A percentile compares a stretch with the other conserved stretches of the same genome.
phyloP scores from a whole-genome alignment of 1,140 invertebrate species.

The Drosophila gunungcola region DNA sequence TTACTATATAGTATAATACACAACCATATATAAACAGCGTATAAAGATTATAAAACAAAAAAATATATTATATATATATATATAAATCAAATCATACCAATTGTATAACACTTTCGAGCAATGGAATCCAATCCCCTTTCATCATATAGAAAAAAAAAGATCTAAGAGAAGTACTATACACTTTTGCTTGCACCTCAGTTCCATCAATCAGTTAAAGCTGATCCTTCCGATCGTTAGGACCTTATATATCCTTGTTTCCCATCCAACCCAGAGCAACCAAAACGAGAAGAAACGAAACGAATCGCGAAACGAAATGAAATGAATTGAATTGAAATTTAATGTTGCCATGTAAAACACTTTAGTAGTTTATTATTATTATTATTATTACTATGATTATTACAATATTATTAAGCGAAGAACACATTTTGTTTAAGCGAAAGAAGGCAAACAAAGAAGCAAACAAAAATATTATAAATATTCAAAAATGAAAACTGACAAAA shows the following conservation, averaged over 20 bases:
- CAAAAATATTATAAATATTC: slow-evolving; percentile 82
- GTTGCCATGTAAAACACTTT: slow-evolving; percentile 79
- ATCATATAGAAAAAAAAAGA: slow-evolving; percentile 16
- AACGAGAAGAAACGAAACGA: slow-evolving; percentile 9
- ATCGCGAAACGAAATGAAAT: slow-evolving; percentile 16
- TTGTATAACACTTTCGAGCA: slow-evolving; percentile 46
- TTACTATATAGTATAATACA: slow-evolving; percentile 50
- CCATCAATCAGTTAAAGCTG: slow-evolving; percentile 28
- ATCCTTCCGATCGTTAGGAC: slow-evolving; percentile 52
- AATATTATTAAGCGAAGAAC: slow-evolving; percentile 74
- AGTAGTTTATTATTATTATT: slow-evolving; percentile 67
- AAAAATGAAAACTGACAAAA: slow-evolving; percentile 73
- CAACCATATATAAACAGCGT: slow-evolving; percentile 56
- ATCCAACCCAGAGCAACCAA: slow-evolving; percentile 8
- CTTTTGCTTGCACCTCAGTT: slow-evolving; percentile 45
- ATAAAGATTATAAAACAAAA: slow-evolving; percentile 39
- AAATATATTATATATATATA: slow-evolving; percentile 40
- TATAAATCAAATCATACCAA: slow-evolving; percentile 30
- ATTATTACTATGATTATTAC: slow-evolving; percentile 59
- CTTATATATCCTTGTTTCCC: slow-evolving; percentile 51
- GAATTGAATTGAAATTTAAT: slow-evolving; percentile 55
- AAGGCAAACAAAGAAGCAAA: slow-evolving; percentile 36
- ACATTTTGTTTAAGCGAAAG: slow-evolving; percentile 64
- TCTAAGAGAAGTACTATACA: slow-evolving; percentile 4
- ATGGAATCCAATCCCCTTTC: background rate